Base-by-base conservation (phyloP, 2,888 invertebrate genomes). In the Spisula subtruncata region DNA sequence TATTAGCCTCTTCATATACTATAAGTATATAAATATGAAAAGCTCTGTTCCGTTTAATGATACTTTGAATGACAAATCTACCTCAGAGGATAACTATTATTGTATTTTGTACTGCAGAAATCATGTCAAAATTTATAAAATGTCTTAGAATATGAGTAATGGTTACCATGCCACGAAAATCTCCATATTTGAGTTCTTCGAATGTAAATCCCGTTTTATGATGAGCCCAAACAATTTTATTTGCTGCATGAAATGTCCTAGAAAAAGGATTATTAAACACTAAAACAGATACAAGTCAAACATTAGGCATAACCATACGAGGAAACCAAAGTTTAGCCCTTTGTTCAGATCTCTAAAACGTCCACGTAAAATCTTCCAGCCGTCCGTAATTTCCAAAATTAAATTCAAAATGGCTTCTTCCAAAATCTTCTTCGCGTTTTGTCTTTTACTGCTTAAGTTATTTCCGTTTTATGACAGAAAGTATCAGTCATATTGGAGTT, bases 371-470 rank as follows among this genome's bases (percentile, higher is more conserved):
- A 81, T 51, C 18, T 48, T 56, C 75, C 75, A 84, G 71, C 56
- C 86, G 29, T 32, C 80, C 32, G 66, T 85, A 80, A 87, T 87
- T 85, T 91, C 88, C 87, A 81, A 90, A 89, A 91, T 89, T 89
- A 89, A 91, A 91, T 91, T 91, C 91, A 91, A 91, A 91, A 91
- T 91, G 91, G 91, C 91, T 89, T 89, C 91, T 85, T 83, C 85
- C 60, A 87, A 84, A 85, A 85, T 87, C 66, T 85, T 14, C 87
- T 48, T 83, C 90, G 88, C 89, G 92, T 89, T 89, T 92, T 92
- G 92, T 92, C 90, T 92, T 92, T 92, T 92, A 92, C 87, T 86
- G 90, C 90, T 87, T 56, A 87, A 90, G 89, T 92, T 90, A 92
- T 89, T 87, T 87, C 90, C 90, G 87, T 92, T 92, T 92, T 92